Evolutionary conservation across 2,888 invertebrate genomes (phyloP).

Genomic region (Emmelina monodactyla): DNA sequence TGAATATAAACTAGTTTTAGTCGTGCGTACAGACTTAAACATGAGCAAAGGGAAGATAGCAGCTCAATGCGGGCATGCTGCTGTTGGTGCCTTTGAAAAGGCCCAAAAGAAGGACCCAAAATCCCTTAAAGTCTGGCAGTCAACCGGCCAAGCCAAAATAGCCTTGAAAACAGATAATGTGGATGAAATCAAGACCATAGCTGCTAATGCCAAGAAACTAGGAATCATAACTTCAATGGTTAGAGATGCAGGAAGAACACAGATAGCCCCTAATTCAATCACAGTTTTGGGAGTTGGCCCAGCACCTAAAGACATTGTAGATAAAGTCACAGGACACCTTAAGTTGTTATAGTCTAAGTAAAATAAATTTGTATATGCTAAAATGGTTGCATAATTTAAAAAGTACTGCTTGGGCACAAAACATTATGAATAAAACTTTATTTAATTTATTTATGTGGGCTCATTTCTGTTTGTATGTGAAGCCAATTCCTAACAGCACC

Average conservation of each 20-base stretch:
- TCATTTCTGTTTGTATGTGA: too few relatives aligned
- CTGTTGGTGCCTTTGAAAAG: constrained; percentile 84
- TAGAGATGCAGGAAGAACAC: constrained; percentile 92
- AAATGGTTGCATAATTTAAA: background rate
- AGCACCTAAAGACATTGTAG: constrained; percentile 77
- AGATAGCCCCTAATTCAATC: constrained; percentile 85
- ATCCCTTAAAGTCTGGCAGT: constrained; percentile 65
- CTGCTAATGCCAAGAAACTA: constrained; percentile 71
- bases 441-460: too few relatives aligned
- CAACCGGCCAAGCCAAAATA: constrained; percentile 85
- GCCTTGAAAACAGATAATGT: constrained; percentile 84
- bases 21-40: constrained; percentile 87
- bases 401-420: too few relatives aligned
- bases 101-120: constrained; percentile 69
- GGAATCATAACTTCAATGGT: constrained; percentile 80
- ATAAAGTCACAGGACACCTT: constrained; percentile 86
- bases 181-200: constrained; percentile 73
- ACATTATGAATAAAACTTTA: too few relatives aligned
- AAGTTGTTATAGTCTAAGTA: constrained; percentile 76
- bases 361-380: too few relatives aligned
- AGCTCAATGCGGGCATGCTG: constrained; percentile 95
- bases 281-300: constrained; percentile 96
- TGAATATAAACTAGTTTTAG: constrained; percentile 83
- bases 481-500: too few relatives aligned
- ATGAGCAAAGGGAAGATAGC: constrained; percentile 97